phyloP scores from a whole-genome alignment of 1,140 invertebrate genomes.

The Pentalonia nigronervosa region DNA sequence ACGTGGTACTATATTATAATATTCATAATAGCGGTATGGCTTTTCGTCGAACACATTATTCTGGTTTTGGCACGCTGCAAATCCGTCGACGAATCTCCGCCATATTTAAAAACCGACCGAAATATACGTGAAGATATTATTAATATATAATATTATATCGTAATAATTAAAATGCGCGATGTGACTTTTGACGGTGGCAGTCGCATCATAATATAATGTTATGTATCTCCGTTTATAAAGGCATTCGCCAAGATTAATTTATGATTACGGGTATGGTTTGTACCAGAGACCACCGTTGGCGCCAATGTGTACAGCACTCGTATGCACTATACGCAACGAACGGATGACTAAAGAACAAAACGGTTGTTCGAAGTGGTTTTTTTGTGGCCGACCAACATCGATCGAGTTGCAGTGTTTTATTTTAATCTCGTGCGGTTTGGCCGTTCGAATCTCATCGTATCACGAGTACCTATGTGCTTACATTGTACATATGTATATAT shows the following conservation, averaged over 20 bases:
- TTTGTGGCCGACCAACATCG: neutral
- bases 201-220: neutral
- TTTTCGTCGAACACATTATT: neutral
- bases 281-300: constrained; percentile 6
- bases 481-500: neutral
- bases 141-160: neutral
- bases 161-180: neutral
- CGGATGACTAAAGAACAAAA: neutral
- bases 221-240: neutral
- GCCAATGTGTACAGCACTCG: neutral
- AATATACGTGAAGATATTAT: neutral
- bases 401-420: constrained; percentile 16
- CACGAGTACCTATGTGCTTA: neutral
- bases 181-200: constrained; percentile 3
- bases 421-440: constrained; percentile 11
- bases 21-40: neutral
- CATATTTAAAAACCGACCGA: neutral
- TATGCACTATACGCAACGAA: neutral
- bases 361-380: constrained; percentile 7
- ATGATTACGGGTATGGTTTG: constrained; percentile 28
- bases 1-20: neutral
- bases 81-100: neutral
- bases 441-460: neutral
- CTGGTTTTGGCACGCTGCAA: neutral
- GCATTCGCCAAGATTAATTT: constrained; percentile 16